Base-by-base conservation (phyloP, 2,888 invertebrate species). In the Oligia latruncula region DNA sequence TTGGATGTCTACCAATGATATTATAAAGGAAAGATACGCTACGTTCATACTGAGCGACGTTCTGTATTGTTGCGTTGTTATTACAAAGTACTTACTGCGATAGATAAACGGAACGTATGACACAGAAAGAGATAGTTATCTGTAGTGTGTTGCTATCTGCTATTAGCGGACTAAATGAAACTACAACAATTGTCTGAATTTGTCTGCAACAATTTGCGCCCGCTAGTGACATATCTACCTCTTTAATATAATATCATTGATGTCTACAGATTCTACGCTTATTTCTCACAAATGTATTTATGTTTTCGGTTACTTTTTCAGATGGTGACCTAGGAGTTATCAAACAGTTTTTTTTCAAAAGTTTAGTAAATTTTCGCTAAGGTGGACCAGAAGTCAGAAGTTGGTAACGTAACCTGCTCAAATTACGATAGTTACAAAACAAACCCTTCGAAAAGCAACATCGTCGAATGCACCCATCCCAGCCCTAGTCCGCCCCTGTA, bases 401-500 rank as follows among this genome's bases (percentile, higher is more conserved):
- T 52, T 23, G 52, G 23, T 35, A 9, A 15, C 40, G 29, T 55
- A 71, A 13, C 20, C 29, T 20, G 5, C 23, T 65, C 46, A 20
- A 40, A 49, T 20, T 1, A 58, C 8, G 13, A 23, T 17, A 23
- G 6, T 74, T 5, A 11, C 20, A 29, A 29, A 55, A n/a, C 52
- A 46, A 15, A 46, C 46, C 8, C 1, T 40, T 9, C 17, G 23
- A 20, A n/a, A 17, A 82, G 23, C 6, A 58, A 8, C 29, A 52
- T 13, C 40, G 4, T 9, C 9, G 8, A 66, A 40, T 43, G 65
- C 68, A 71, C 71, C 73, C 60, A 66, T 64, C 5, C 13, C 15
- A 15, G 0, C 4, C 66, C 88, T 62, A 83, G 49, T 84, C 55
- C 85, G 52, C 8, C 79, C 35, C 85, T 87, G 88, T 67, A 1